Base-by-base conservation (phyloP, 2,113 vertebrate species). In the Steatornis caripensis region DNA sequence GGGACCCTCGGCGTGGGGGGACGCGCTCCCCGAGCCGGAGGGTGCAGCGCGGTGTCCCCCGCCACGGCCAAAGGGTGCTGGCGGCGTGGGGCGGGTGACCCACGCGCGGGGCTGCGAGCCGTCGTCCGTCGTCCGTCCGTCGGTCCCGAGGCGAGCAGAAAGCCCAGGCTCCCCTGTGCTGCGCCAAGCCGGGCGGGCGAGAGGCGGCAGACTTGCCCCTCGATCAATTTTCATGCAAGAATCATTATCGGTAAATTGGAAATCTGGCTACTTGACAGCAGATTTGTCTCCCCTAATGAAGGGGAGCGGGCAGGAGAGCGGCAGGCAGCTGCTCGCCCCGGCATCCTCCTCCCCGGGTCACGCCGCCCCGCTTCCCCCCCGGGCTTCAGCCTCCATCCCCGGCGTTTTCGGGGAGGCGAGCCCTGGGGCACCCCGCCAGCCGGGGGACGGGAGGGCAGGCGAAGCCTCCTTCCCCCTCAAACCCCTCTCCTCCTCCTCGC, bases 241-340 rank as follows among this genome's bases (percentile, higher is more conserved):
- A 98, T 98, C 98, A 99, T 99, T 98, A 98, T 98, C 98, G 98
- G 99, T 98, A 98, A 98, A 98, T 98, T 98, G 98, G 98, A 98
- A 98, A 98, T 97, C 98, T 98, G 99, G 98, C 98, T 96, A 97
- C 98, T 97, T 98, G 99, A 98, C 98, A 99, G 98, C 98, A 98
- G 98, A 99, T 99, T 99, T 99, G 99, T 98, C 98, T 98, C 98
- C 97, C 97, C 98, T 98, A 97, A 98, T 99, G 98, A 98, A 98
- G 98, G 98, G 91, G 97, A 98, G 98, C 98, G 98, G 98, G 97
- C 98, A 98, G 98, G 97, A 97, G 97, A 95, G 95, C 98, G 96
- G 96, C 97, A 89, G 97, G 98, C 98, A 98, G 98, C 98, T 98
- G 98, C 97, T 98, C 97, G 96, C 97, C 96, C 93, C 91, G 65